Base-by-base conservation (phyloP, 2,113 vertebrate genomes). In the Shinisaurus crocodilurus region DNA sequence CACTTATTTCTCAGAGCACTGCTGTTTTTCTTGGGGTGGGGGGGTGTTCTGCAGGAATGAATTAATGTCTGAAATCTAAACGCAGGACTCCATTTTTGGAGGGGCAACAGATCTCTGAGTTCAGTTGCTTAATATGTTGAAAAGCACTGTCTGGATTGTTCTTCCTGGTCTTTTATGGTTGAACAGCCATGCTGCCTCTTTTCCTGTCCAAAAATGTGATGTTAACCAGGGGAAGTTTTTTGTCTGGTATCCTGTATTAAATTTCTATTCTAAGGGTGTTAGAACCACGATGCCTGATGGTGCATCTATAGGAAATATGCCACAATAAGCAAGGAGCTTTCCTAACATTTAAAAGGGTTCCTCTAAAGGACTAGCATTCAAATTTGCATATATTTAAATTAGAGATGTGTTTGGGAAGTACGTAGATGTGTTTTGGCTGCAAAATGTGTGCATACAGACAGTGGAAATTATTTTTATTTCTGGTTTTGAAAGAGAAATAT, bases 1-100 rank as follows among this genome's bases (percentile, higher is more conserved):
- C 92, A 16, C 94, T 91, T 95, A 77, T 87, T 94, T 94, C 94
- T 90, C 95, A 82, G 91, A 91, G 94, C 91, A 67, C 60, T 87
- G 95, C 89, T 92, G 90, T 90, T 81, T 88, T 48, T 93, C 81
- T 34, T 91, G 86, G 91, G 0, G 82, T 75, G 57, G 34, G 74
- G 48, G 50, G 27, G 69, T 34, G 74, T 82, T 88, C 90, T 86
- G 45, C 0, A 1, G 93, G 86, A 3, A 48, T 20, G 32, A 37
- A 50, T 40, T 57, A 69, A 1, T 0, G 60, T 86, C 87, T 88
- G 70, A 50, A 89, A 63, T 83, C 34, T 82, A 27, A 90, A 23
- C 81, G 50, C 90, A 50, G 15, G n/a, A 37, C 86, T 43, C 67
- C n/a, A 16, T 81, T 77, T 84, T 82, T 32, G 43, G 48, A 60